Evolutionary conservation across 1,140 invertebrate species (phyloP), one percentile per base, ranked within the genome.

Genomic region (Hyles euphorbiae): DNA sequence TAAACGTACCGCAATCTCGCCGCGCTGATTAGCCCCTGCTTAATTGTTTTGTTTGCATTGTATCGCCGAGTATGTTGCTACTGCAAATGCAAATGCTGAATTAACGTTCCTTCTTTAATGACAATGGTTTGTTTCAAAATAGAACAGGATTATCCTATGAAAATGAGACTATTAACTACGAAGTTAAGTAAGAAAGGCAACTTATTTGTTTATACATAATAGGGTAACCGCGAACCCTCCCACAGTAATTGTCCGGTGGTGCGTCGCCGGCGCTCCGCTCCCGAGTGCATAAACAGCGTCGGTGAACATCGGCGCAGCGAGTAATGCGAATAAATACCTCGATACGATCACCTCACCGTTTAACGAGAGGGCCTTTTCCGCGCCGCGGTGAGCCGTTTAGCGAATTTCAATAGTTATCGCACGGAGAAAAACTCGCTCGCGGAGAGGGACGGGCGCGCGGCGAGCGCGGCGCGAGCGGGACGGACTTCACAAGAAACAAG

Each of bases 361-460:
- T 87, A 88, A 87, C 81, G 75, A 82, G 78, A 72, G 69, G 78
- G 78, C 80, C 81, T 85, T 87, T 87, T 84, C 81, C 81, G 77
- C 79, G 74, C 75, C 78, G 81, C 80, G 78, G 83, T 76, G 79
- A 87, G 78, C 81, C 81, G 81, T 88, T 88, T 87, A 88, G 86
- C 86, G 83, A 87, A 88, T 86, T 86, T 87, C 85, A 86, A 88
- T 88, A 88, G 85, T 88, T 86, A 88, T 83, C 85, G 72, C 83
- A 73, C 74, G 72, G 83, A 87, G 83, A 88, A 88, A 87, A 87
- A 86, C 83, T 83, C 78, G 62, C 61, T 60, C 61, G 59, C 12
- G 56, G 80, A 81, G 59, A 72, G 74, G 64, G 82, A 86, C 67
- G 68, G 60, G 53, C 54, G 65, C 64, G 63, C 11, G 40, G 53